These are phyloP conservation scores for Ptilonorhynchus violaceus DNA, from an alignment of 2,113 vertebrate species.

Conservation along the genomic window DNA sequence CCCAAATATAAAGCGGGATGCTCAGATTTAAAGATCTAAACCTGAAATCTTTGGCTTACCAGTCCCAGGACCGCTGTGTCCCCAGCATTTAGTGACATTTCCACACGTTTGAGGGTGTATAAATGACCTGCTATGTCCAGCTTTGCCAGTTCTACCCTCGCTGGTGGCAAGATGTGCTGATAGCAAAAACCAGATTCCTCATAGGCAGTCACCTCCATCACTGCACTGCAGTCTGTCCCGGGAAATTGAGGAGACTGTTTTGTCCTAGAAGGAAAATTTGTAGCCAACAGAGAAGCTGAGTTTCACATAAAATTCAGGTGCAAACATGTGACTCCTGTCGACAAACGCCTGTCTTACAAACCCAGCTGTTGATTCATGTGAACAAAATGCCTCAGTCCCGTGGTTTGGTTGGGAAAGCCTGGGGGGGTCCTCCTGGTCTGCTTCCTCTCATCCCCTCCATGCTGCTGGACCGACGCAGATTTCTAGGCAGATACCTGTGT, in stretches of 20 bases:
- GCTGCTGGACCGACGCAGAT: not conserved
- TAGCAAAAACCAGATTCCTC: not conserved
- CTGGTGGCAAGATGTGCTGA: not conserved
- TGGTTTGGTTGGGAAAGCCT: accelerated
- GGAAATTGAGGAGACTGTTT: not conserved
- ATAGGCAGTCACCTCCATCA: accelerated
- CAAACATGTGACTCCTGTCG: not conserved
- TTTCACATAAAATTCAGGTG: not conserved
- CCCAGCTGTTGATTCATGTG: not conserved
- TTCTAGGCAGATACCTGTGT: not conserved
- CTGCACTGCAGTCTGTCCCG: not conserved
- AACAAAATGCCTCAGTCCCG: accelerated
- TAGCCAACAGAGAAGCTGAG: not conserved
- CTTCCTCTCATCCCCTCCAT: not conserved
- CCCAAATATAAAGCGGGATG: not conserved
- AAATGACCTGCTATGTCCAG: not conserved
- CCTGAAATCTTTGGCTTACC: not conserved
- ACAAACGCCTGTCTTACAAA: not conserved
- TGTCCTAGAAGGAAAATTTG: not conserved
- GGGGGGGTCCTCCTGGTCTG: not conserved
- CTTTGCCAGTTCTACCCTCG: not conserved
- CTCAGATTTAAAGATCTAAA: not conserved
- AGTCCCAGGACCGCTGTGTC: not conserved
- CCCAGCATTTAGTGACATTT: not conserved
- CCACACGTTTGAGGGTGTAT: not conserved